A percentile compares a stretch with the other conserved stretches of the same genome.
Conservation (phyloP, 2,113 vertebrate species). For the Ia io region DNA sequence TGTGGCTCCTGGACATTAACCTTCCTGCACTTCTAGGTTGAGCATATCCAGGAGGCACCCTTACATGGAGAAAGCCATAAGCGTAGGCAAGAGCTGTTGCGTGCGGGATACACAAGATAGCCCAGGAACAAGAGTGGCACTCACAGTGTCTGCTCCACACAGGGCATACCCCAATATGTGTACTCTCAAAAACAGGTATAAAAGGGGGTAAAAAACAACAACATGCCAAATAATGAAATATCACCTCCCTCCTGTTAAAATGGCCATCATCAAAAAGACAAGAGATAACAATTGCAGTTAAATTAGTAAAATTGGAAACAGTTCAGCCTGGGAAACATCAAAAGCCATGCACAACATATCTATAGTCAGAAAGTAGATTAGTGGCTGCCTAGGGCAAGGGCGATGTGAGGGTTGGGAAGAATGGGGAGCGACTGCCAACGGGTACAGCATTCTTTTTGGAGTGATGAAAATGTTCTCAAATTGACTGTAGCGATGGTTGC, state of each 20-base stretch:
- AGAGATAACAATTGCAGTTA: neutral
- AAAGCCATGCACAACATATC: neutral
- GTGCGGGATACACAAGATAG: neutral
- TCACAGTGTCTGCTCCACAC: too few relatives aligned
- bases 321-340: neutral
- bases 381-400: too few relatives aligned
- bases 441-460: too few relatives aligned
- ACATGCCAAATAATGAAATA: neutral
- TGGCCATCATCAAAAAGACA: neutral
- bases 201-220: neutral
- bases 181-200: neutral
- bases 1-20: neutral
- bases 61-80: neutral
- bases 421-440: too few relatives aligned
- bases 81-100: too few relatives aligned
- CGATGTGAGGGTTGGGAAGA: too few relatives aligned
- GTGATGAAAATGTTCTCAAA: too few relatives aligned
- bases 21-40: neutral
- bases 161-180: accelerated
- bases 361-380: too few relatives aligned
- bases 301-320: neutral
- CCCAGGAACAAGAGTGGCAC: neutral
- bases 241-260: neutral
- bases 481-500: too few relatives aligned
- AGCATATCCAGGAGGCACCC: neutral